Percentiles rank a stretch among this genome's conserved stretches.
phyloP scores from a whole-genome alignment of 2,113 vertebrate species.

The Semicossyphus pulcher region DNA sequence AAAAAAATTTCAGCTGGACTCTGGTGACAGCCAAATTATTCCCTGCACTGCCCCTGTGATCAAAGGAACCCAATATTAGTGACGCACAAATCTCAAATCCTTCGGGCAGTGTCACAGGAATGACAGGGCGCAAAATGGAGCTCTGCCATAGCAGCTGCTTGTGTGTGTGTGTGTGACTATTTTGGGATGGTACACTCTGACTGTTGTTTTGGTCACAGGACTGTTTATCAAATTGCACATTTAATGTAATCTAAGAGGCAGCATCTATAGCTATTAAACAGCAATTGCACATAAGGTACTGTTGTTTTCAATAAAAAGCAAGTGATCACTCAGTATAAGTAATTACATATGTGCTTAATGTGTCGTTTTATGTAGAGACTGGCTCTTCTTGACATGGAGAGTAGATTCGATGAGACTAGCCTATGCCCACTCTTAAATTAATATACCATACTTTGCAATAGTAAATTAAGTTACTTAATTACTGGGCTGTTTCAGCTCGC shows the following conservation, averaged over 20 bases:
- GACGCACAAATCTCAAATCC: neutral
- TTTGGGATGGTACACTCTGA: conserved; percentile 68
- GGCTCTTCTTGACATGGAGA: too few relatives aligned
- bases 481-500: too few relatives aligned
- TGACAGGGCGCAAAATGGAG: conserved; percentile 70
- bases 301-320: neutral
- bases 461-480: too few relatives aligned
- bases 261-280: neutral
- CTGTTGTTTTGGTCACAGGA: conserved; percentile 53
- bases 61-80: neutral
- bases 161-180: conserved; percentile 69
- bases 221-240: conserved; percentile 53
- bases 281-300: neutral
- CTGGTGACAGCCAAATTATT: neutral
- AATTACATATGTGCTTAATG: too few relatives aligned
- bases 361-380: too few relatives aligned
- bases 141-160: conserved; percentile 70
- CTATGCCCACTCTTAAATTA: too few relatives aligned
- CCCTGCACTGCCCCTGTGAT: neutral
- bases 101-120: conserved; percentile 30
- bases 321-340: too few relatives aligned
- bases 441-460: too few relatives aligned
- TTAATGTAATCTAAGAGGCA: conserved; percentile 4
- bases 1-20: neutral
- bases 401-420: too few relatives aligned